Evolutionary conservation across 2,888 invertebrate genomes (phyloP).

Genomic region (Microdon myrmicae): DNA sequence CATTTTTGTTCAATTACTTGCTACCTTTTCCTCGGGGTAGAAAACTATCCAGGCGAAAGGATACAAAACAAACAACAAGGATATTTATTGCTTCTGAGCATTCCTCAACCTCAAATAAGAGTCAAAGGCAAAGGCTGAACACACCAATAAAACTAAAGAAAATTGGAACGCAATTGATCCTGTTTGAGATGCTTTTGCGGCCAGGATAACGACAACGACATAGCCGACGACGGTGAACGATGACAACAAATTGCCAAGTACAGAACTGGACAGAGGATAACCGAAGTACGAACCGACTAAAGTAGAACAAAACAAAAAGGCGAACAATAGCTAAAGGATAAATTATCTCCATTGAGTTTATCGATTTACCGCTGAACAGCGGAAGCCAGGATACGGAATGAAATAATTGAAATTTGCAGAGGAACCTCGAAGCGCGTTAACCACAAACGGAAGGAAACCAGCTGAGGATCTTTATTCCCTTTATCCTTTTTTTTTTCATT

Average conservation of each 20-base stretch:
- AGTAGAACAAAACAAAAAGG: background rate
- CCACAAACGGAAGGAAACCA: conserved; percentile 46
- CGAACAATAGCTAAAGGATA: background rate
- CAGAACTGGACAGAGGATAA: conserved; percentile 12
- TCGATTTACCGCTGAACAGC: conserved; percentile 27
- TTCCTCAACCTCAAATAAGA: conserved; percentile 21
- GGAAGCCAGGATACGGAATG: conserved; percentile 26
- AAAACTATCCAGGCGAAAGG: conserved; percentile 26
- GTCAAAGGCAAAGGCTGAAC: conserved; percentile 15
- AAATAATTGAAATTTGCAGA: conserved; percentile 45
- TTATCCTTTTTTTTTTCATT: conserved; percentile 13
- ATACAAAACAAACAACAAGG: conserved; percentile 31
- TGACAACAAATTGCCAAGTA: conserved; percentile 48
- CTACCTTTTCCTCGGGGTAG: conserved; percentile 26
- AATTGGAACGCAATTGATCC: conserved; percentile 28
- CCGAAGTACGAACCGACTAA: conserved; percentile 5
- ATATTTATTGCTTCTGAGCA: conserved; percentile 43
- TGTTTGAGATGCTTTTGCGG: conserved; percentile 27
- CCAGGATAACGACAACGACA: no score
- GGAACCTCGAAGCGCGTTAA: conserved; percentile 23
- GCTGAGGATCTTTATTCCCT: conserved; percentile 14
- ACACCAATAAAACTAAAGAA: background rate
- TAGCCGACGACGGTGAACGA: conserved; percentile 33
- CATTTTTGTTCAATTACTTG: conserved; percentile 34
- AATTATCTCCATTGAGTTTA: conserved; percentile 23